phyloP scores from a whole-genome alignment of 2,888 invertebrate genomes.

The Campoplex nolae region DNA sequence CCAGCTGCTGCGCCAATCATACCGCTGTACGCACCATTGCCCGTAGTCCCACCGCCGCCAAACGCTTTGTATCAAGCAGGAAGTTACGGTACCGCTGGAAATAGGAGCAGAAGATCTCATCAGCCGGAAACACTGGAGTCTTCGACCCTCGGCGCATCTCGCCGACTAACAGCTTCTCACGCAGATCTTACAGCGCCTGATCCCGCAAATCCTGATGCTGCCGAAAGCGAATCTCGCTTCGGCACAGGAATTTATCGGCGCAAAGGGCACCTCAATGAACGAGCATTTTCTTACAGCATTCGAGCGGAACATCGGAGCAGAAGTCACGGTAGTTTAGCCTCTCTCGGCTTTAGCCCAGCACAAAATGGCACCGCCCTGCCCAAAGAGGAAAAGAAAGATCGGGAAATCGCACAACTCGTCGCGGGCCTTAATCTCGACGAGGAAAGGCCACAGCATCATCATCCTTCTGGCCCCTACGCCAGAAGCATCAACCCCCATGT shows the following conservation, averaged over 20 bases:
- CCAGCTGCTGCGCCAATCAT: slow-evolving; percentile 85
- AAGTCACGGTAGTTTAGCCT: slow-evolving; percentile 96
- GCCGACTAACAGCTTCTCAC: slow-evolving; percentile 81
- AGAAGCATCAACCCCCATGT: slow-evolving; percentile 85
- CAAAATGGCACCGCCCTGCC: slow-evolving; percentile 85
- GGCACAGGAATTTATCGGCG: slow-evolving; percentile 95
- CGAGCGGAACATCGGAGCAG: slow-evolving; percentile 96
- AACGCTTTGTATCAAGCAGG: slow-evolving; percentile 87
- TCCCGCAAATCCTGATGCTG: slow-evolving; percentile 75
- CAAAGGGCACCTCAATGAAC: slow-evolving; percentile 96
- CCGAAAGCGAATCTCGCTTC: slow-evolving; percentile 87
- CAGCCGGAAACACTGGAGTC: slow-evolving; percentile 73
- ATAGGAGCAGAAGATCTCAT: slow-evolving; percentile 79
- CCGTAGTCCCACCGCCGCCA: slow-evolving; percentile 87
- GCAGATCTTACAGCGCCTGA: slow-evolving; percentile 79
- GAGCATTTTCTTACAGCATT: slow-evolving; percentile 97
- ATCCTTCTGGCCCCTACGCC: slow-evolving; percentile 87
- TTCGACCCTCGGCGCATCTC: slow-evolving; percentile 77
- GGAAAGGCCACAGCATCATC: slow-evolving; percentile 88
- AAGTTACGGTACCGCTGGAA: slow-evolving; percentile 86
- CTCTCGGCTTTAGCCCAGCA: slow-evolving; percentile 93
- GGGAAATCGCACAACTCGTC: slow-evolving; percentile 96
- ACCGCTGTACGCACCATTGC: slow-evolving; percentile 85
- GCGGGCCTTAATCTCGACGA: slow-evolving; percentile 95
- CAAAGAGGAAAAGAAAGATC: slow-evolving; percentile 90